These are phyloP conservation scores for Actinernus sp. DNA, from an alignment of 92 coral and sea anemone species.

Conservation along the genomic window DNA sequence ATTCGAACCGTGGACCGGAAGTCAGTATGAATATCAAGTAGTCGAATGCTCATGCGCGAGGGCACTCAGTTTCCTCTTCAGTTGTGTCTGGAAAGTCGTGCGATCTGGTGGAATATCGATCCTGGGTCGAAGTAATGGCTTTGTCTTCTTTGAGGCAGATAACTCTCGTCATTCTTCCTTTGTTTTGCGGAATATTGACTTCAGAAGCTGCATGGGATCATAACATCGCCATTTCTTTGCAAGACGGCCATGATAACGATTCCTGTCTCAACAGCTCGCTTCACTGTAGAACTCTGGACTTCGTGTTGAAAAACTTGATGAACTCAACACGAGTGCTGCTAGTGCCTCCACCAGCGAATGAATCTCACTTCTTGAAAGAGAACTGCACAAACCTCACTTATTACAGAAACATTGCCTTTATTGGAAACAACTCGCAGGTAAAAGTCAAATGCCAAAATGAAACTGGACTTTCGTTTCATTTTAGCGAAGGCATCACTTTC, in stretches of 20 bases:
- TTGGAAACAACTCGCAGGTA: slow-evolving; percentile 18
- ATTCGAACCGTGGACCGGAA: too few relatives aligned
- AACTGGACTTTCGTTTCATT: slow-evolving; percentile 67
- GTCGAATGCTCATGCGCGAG: too few relatives aligned
- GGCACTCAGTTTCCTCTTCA: too few relatives aligned
- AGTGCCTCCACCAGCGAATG: neutral
- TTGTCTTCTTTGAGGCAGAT: too few relatives aligned
- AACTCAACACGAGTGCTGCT: slow-evolving; percentile 34
- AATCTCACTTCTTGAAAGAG: slow-evolving; percentile 1
- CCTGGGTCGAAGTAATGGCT: too few relatives aligned
- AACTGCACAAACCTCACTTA: slow-evolving; percentile 1
- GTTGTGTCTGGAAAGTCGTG: too few relatives aligned
- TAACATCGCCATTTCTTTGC: slow-evolving; percentile 33
- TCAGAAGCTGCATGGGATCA: slow-evolving; percentile 6
- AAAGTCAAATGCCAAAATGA: slow-evolving; percentile 52
- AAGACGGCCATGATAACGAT: slow-evolving; percentile 44
- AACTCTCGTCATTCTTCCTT: too few relatives aligned
- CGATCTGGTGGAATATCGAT: too few relatives aligned
- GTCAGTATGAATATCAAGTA: too few relatives aligned
- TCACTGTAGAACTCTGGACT: slow-evolving; percentile 44
- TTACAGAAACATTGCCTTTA: slow-evolving; percentile 20
- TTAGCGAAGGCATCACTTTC: slow-evolving; percentile 58
- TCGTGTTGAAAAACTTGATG: slow-evolving; percentile 23
- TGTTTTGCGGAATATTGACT: too few relatives aligned
- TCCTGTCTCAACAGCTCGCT: slow-evolving; percentile 45